A percentile compares a stretch with the other conserved stretches of the same genome.
These are phyloP conservation scores for Lucinisca nassula DNA, from an alignment of 2,888 invertebrate genomes.

Conservation along the genomic window DNA sequence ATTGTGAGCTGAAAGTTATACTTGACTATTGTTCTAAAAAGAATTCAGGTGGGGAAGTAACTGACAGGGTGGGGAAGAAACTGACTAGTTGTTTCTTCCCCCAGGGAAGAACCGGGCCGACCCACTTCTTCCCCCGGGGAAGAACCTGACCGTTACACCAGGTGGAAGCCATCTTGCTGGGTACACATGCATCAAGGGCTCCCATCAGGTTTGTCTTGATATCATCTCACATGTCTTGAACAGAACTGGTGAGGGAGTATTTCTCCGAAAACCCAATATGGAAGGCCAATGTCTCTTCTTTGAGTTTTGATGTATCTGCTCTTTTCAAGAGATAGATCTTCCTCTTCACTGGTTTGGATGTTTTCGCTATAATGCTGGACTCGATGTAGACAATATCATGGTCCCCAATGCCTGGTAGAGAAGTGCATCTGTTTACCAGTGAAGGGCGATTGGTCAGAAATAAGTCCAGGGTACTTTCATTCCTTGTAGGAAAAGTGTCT, in stretches of 20 bases:
- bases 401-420: background rate
- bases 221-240: no score
- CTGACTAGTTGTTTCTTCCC: no score
- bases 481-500: background rate
- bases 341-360: background rate
- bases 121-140: no score
- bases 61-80: no score
- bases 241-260: conserved; percentile 41
- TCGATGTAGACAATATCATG: background rate
- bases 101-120: no score
- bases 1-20: no score
- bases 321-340: background rate
- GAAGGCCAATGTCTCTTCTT: background rate
- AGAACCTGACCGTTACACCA: no score
- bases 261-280: conserved; percentile 13
- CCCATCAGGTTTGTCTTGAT: conserved; percentile 13
- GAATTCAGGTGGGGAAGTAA: no score
- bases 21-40: no score
- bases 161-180: no score
- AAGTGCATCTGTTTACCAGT: background rate
- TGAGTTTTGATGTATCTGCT: background rate
- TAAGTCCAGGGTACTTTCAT: background rate
- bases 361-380: background rate
- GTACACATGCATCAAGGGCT: no score
- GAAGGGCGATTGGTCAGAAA: background rate